Percentiles rank a stretch among this genome's conserved stretches.
Conservation (phyloP, 2,888 invertebrate genomes). For the Synergus umbraculus region DNA sequence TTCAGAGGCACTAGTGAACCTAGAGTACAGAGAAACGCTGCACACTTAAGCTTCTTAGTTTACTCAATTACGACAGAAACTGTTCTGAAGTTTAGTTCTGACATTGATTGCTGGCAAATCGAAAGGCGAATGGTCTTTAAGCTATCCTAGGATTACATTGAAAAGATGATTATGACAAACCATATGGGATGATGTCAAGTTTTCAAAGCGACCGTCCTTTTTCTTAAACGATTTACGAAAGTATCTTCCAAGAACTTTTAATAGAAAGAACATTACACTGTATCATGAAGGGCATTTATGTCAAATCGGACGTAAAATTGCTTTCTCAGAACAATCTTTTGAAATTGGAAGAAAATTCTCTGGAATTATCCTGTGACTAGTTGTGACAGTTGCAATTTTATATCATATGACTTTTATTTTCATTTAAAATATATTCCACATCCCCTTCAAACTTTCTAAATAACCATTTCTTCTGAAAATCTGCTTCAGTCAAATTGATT, state of each 20-base stretch:
- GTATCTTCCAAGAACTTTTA: conserved; percentile 19
- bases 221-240: conserved; percentile 25
- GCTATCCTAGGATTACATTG: neutral
- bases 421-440: neutral
- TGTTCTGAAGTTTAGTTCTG: conserved; percentile 20
- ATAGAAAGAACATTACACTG: conserved; percentile 33
- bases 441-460: too few species aligned
- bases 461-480: too few species aligned
- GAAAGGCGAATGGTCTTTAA: conserved; percentile 46
- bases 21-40: neutral
- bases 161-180: conserved; percentile 27
- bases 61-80: conserved; percentile 14
- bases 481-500: too few species aligned
- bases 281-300: conserved; percentile 28
- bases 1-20: conserved; percentile 11
- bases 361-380: neutral
- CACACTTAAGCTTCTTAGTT: conserved; percentile 8
- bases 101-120: conserved; percentile 43
- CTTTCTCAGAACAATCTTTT: conserved; percentile 27
- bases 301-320: conserved; percentile 34
- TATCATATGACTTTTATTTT: neutral
- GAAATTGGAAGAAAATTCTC: neutral
- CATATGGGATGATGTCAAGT: conserved; percentile 36
- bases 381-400: conserved; percentile 2
- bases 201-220: conserved; percentile 2